phyloP scores from a whole-genome alignment of 2,888 invertebrate genomes.

The Ypsolopha scabrella region DNA sequence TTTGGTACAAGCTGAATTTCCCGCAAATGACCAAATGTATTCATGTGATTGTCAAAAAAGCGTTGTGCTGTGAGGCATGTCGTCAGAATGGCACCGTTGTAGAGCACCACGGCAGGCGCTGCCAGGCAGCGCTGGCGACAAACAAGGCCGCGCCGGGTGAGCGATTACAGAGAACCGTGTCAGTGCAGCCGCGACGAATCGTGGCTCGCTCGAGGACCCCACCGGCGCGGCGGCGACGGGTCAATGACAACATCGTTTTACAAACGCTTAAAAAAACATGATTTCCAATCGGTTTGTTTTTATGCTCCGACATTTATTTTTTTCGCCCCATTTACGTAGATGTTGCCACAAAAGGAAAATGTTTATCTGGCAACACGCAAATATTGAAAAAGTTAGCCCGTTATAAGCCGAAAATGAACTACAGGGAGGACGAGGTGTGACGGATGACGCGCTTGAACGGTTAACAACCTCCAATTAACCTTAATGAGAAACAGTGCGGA shows the following conservation, averaged over 20 bases:
- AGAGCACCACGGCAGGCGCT: slow-evolving; percentile 1
- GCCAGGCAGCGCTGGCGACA: slow-evolving; percentile 7
- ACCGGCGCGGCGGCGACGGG: slow-evolving; percentile 16
- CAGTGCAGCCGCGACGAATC: slow-evolving; percentile 47
- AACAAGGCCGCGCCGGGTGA: slow-evolving; percentile 55
- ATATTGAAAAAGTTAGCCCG: too few species aligned
- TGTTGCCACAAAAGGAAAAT: too few species aligned
- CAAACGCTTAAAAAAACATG: too few species aligned
- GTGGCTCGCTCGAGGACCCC: slow-evolving; percentile 22
- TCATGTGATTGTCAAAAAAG: too few species aligned
- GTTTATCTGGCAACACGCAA: too few species aligned
- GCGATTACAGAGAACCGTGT: slow-evolving; percentile 54
- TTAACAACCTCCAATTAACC: slow-evolving; percentile 3
- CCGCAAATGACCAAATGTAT: too few species aligned
- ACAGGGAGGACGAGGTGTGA: too few species aligned
- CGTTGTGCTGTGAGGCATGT: neutral
- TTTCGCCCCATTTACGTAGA: too few species aligned
- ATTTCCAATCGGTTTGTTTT: too few species aligned
- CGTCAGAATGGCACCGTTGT: neutral
- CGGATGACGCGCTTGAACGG: neutral
- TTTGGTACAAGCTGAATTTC: too few species aligned
- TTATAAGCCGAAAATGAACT: too few species aligned
- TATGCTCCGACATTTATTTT: too few species aligned
- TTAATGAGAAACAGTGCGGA: slow-evolving; percentile 2
- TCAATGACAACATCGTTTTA: slow-evolving; percentile 30